Conservation (phyloP, 2,888 invertebrate species). For the Phortica okadai region DNA sequence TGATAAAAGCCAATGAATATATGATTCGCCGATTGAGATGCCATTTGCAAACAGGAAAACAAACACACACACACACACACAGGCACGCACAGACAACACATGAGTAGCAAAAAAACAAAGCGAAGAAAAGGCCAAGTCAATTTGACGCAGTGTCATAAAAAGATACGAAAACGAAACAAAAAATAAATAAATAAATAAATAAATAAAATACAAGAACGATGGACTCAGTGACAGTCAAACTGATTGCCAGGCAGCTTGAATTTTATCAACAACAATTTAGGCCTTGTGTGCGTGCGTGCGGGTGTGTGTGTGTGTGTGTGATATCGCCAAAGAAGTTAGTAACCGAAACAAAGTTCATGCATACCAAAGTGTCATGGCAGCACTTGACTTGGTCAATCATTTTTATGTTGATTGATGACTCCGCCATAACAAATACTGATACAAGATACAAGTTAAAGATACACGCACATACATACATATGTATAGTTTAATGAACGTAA, state of each 20-base stretch:
- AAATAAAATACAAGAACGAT: not conserved
- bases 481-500: too few relatives aligned
- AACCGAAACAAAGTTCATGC: not conserved
- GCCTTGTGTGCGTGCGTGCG: not conserved
- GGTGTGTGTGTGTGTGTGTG: not conserved
- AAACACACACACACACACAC: not conserved
- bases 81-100: not conserved
- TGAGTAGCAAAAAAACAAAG: not conserved
- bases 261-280: not conserved
- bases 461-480: not conserved
- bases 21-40: conserved; percentile 30
- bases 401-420: not conserved
- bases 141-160: not conserved
- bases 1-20: conserved; percentile 16
- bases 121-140: not conserved
- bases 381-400: conserved; percentile 2
- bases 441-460: not conserved
- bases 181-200: not conserved
- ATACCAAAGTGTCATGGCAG: not conserved
- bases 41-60: not conserved
- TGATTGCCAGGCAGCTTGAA: not conserved
- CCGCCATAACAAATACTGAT: not conserved
- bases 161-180: not conserved
- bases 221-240: not conserved
- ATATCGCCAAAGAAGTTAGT: not conserved